These are phyloP conservation scores for Callinectes sapidus DNA, from an alignment of 2,888 invertebrate genomes.

Conservation along the genomic window DNA sequence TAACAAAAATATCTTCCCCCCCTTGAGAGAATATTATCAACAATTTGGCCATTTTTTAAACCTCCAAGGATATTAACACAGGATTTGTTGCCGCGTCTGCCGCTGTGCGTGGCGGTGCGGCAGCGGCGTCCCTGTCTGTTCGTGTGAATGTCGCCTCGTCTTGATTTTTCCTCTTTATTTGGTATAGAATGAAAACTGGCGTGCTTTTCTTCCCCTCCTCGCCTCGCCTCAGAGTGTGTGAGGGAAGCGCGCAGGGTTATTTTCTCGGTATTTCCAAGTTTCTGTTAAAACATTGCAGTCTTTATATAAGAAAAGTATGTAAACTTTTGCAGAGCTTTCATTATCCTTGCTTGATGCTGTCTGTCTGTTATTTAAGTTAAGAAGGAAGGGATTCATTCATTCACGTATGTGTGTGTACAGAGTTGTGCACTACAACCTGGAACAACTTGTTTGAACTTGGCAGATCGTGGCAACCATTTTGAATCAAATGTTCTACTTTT, in stretches of 20 bases:
- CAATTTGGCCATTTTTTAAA: too few species aligned
- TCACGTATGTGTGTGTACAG: too few species aligned
- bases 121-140: too few species aligned
- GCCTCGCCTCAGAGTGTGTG: not conserved
- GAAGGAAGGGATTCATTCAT: too few species aligned
- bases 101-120: not conserved
- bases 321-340: not conserved
- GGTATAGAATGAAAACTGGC: not conserved
- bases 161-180: not conserved
- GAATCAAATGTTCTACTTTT: too few species aligned
- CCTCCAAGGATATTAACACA: too few species aligned
- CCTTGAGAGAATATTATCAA: too few species aligned
- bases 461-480: too few species aligned
- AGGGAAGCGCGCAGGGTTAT: not conserved
- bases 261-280: constrained; percentile 42
- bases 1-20: too few species aligned
- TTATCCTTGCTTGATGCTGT: not conserved
- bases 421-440: too few species aligned
- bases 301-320: constrained; percentile 65
- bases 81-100: not conserved
- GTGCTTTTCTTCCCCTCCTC: not conserved
- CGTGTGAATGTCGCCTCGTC: not conserved
- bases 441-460: too few species aligned
- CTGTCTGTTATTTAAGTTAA: too few species aligned
- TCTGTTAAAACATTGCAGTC: constrained; percentile 61